Evolutionary conservation across 2,113 vertebrate species (phyloP), one percentile per base, ranked within the genome.

Genomic region (Pyrgilauda ruficollis): DNA sequence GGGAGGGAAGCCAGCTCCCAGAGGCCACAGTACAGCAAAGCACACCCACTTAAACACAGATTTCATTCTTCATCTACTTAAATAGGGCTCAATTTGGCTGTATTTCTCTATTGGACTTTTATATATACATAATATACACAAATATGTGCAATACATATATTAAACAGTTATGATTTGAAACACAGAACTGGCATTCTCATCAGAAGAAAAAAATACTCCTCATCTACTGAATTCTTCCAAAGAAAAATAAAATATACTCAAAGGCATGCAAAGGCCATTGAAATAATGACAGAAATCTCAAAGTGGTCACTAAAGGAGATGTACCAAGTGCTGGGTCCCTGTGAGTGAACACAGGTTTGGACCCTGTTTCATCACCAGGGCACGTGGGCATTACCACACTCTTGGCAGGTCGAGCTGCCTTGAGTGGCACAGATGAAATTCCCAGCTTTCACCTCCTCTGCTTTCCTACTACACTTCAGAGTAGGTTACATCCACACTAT

Each of bases 311-410:
- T 53, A 20, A 39, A 70, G 46, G 10, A 56, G 56, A 30, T 33
- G 30, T 9, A 37, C 30, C 43, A 37, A 70, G 31, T 20, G 22
- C 43, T 81, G 12, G 3, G 28, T 13, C 26, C 9, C 16, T 11
- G 4, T 23, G 20, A 87, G 15, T 10, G 13, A 91, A 6, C 1
- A 39, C 19, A 68, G 22, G 30, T 67, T 55, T 44, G 33, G 37
- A 44, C 13, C 8, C 24, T 23, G 19, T 72, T 70, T 46, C 61
- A 46, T 31, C 21, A 2, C 26, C 9, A 11, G 49, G 33, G 23
- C 47, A 55, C 0, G 0, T 8, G 8, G 39, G 18, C 44, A 15
- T 44, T 13, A 15, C 39, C 11, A 2, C 26, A 13, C 7, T 26
- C 30, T 9, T 59, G 47, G 72, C 67, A 76, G 49, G 58, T 1